Evolutionary conservation across 2,888 invertebrate genomes (phyloP), one percentile per base, ranked within the genome.

Genomic region (Ophraella communa): DNA sequence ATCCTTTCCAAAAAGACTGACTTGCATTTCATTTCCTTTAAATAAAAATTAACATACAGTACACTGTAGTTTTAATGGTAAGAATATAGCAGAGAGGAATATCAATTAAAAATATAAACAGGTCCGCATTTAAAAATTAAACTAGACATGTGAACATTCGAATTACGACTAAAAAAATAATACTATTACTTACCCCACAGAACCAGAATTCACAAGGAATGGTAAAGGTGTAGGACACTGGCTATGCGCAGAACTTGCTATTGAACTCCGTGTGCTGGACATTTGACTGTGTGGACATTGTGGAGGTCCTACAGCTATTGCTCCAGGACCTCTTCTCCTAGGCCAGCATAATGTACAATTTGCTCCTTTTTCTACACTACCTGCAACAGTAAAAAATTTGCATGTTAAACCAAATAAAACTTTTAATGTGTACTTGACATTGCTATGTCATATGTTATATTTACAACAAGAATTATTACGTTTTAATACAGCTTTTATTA

Each of bases 151-250:
- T 4, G 24, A 24, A 24, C 4, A 24, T 1, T 24, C 4, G 24
- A 24, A 24, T 24, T 24, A n/a, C n/a, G n/a, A n/a, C n/a, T n/a
- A n/a, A n/a, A n/a, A n/a, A n/a, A n/a, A n/a, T n/a, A n/a, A n/a
- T n/a, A n/a, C 0, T 39, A 1, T 14, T 1, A 84, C 86, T 86
- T 74, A 90, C 90, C 88, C 88, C 74, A 89, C 87, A 62, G 90
- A 89, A 74, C 88, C 89, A 27, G 90, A 89, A 66, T 89, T 89
- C 76, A 90, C 90, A 68, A 91, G 84, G 82, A 91, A 91, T 59
- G 91, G 91, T 84, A 90, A 85, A 8, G 91, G 91, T n/a, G 90
- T 89, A 3, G 90, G 90, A 75, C 90, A 91, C n/a, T 90, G 88
- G 65, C 85, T 85, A 21, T 88, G 86, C 21, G 89, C 89, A 24